Evolutionary conservation across 2,113 vertebrate genomes (phyloP), one percentile per base, ranked within the genome.

Genomic region (Columba livia): DNA sequence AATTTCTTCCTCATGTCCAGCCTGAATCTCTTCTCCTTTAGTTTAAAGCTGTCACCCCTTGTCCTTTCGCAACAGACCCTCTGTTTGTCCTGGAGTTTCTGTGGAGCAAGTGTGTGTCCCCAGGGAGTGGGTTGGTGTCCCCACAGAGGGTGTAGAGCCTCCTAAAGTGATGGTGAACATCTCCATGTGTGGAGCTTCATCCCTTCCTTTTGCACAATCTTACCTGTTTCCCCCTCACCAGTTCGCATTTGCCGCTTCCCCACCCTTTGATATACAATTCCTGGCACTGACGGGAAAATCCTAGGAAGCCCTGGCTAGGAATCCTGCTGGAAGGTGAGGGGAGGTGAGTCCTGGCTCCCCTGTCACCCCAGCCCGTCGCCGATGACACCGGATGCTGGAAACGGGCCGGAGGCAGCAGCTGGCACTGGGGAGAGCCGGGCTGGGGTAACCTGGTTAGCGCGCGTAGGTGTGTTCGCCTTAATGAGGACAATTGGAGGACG

Each of bases 191-290:
- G 20, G 36, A 88, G 10, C 50, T 67, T 60, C 67, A 40, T 60
- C 29, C 42, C 16, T 50, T 48, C 36, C 44, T 74, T 57, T 42
- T 34, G 9, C 28, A n/a, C 3, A 0, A 11, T 11, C 54, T 51
- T 32, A 9, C 25, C 38, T 1, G 0, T 32, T 65, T 70, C 29
- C 11, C 65, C 23, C 24, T 26, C 11, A 18, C 53, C 40, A 16
- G 1, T 50, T 85, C 6, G 1, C 56, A 64, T 12, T 73, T 65
- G 72, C 32, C 25, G 3, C 17, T 79, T 90, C 47, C 34, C 36
- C 32, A 21, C 26, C 6, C 5, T 26, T 70, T 2, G 3, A 2
- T 26, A 11, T 0, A 0, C 2, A 0, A 7, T 80, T n/a, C 57
- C 54, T 1, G 5, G 32, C 32, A 12, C 29, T 1, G 5, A 0